A percentile compares a stretch with the other conserved stretches of the same genome.
Evolutionary conservation across 2,888 invertebrate genomes (phyloP).

Genomic region (Synanthedon andrenaeformis): DNA sequence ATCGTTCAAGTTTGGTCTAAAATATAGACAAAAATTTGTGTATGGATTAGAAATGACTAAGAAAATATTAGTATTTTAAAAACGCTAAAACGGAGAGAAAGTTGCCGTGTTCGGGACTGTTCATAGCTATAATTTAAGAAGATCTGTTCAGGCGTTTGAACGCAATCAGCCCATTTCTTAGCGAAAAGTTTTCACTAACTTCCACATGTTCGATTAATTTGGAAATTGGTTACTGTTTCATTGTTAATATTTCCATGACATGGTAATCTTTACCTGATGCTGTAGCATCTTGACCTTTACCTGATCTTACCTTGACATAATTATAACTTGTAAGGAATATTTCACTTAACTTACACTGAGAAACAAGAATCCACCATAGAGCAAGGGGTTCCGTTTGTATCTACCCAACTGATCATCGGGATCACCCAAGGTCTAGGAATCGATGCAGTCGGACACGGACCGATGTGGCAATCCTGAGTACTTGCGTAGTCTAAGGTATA

Average conservation of each 20-base stretch:
- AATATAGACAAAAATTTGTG: background rate
- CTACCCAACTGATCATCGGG: constrained; percentile 63
- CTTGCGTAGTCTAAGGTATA: constrained; percentile 69
- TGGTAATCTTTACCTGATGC: no score
- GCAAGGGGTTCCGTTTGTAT: constrained; percentile 39
- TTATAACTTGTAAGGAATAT: no score
- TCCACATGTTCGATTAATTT: no score
- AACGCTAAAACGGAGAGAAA: background rate
- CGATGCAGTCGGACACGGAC: constrained; percentile 52
- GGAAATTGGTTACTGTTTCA: no score
- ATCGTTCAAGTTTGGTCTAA: constrained; percentile 13
- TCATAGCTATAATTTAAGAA: no score
- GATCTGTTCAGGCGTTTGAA: no score
- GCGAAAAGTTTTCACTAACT: no score
- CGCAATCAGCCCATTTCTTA: no score
- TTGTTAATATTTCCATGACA: no score
- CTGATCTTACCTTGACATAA: no score
- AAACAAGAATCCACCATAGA: constrained; percentile 58
- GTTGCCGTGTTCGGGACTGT: no score
- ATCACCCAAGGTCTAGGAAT: constrained; percentile 68
- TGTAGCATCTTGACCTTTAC: no score
- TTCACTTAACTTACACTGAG: constrained; percentile 21
- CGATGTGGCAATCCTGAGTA: constrained; percentile 51
- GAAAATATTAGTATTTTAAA: background rate
- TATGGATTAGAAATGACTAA: background rate